Percentiles rank a stretch among this genome's conserved stretches.
phyloP scores from a whole-genome alignment of 1,140 invertebrate genomes.

The Bombus pascuorum region DNA sequence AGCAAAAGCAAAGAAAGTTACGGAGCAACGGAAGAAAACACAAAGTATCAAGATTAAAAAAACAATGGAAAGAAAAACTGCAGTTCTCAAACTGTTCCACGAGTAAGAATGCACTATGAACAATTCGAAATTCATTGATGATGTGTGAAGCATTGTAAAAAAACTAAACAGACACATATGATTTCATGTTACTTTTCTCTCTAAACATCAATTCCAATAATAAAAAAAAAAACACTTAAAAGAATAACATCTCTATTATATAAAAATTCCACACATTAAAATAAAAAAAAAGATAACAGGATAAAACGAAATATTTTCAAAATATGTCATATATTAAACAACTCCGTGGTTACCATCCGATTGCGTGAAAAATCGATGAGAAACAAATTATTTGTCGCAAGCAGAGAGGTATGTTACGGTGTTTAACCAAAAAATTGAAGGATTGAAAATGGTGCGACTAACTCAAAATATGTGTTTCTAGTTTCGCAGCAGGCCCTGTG shows the following conservation, averaged over 20 bases:
- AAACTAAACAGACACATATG: not conserved
- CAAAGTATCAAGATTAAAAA: not conserved
- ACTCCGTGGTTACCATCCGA: not conserved
- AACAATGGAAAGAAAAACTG: conserved; percentile 2
- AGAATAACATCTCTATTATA: not conserved
- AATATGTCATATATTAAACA: not conserved
- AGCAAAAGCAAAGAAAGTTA: conserved; percentile 27
- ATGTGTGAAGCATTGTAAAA: not conserved
- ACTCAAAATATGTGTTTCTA: conserved; percentile 80
- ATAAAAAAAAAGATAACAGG: not conserved
- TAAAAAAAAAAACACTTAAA: too few relatives aligned
- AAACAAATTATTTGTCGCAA: conserved; percentile 51
- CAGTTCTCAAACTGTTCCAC: not conserved
- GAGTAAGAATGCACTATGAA: conserved; percentile 16
- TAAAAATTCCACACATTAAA: not conserved
- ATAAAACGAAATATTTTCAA: not conserved
- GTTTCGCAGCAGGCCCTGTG: conserved; percentile 63
- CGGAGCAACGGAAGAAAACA: conserved; percentile 17
- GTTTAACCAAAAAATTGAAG: conserved; percentile 34
- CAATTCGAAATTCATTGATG: not conserved
- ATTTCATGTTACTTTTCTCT: not conserved
- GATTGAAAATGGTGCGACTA: conserved; percentile 59
- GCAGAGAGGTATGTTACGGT: conserved; percentile 12
- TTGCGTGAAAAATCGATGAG: not conserved
- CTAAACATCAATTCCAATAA: not conserved